A percentile compares a stretch with the other conserved stretches of the same genome.
Conservation (phyloP, 1,140 invertebrate genomes). For the Scaptomyza graminum region DNA sequence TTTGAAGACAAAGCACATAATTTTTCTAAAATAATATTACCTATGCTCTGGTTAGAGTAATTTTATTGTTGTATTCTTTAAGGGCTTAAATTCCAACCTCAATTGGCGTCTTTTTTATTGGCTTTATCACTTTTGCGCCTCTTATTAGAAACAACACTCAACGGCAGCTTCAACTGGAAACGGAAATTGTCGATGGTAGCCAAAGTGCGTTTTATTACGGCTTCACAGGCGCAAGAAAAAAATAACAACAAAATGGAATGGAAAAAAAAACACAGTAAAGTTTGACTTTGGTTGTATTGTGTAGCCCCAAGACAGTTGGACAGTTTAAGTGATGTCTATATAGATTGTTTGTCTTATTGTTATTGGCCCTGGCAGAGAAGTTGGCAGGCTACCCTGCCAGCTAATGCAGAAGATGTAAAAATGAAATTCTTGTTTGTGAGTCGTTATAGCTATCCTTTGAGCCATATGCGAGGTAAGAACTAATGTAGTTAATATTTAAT, state of each 20-base stretch:
- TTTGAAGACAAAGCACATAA: too few species aligned
- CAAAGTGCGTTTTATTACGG: conserved; percentile 56
- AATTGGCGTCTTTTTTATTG: conserved; percentile 63
- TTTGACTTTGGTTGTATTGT: conserved; percentile 38
- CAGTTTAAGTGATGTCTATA: conserved; percentile 66
- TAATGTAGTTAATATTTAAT: too few species aligned
- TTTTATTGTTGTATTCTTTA: not conserved
- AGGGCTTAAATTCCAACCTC: not conserved
- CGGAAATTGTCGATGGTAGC: conserved; percentile 73
- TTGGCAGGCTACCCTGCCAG: not conserved
- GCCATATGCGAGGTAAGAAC: too few species aligned
- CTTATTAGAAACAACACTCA: conserved; percentile 19
- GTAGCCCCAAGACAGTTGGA: conserved; percentile 51
- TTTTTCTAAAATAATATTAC: too few species aligned
- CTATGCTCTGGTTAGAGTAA: not conserved
- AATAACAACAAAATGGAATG: not conserved
- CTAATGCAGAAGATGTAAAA: not conserved
- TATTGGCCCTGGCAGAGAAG: not conserved
- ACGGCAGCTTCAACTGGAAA: conserved; percentile 61
- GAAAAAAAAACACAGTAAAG: conserved; percentile 29
- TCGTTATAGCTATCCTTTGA: too few species aligned
- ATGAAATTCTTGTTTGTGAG: not conserved
- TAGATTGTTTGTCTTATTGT: conserved; percentile 32
- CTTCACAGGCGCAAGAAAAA: conserved; percentile 20
- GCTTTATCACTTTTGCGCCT: conserved; percentile 54